Conservation (phyloP, 2,888 invertebrate species). For the Zaprionus bogoriensis region DNA sequence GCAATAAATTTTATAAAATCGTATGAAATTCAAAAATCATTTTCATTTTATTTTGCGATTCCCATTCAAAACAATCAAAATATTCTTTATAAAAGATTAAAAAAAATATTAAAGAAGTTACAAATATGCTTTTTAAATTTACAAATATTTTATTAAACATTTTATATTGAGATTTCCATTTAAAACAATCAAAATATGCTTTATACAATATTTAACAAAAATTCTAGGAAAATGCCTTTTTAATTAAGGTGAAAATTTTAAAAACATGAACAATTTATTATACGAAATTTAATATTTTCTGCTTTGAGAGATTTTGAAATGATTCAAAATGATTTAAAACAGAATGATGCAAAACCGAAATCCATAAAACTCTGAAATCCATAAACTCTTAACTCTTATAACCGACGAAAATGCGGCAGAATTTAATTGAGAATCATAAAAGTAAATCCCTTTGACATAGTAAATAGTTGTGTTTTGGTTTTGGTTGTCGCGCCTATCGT, state of each 20-base stretch:
- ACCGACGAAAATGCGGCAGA: too few relatives aligned
- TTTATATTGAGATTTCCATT: background rate
- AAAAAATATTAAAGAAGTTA: background rate
- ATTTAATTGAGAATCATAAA: too few relatives aligned
- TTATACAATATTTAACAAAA: background rate
- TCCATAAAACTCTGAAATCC: background rate
- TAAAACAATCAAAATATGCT: background rate
- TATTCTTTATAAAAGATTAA: background rate
- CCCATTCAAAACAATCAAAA: too few relatives aligned
- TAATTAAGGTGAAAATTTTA: background rate
- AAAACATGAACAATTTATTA: background rate
- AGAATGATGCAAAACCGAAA: background rate
- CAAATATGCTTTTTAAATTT: background rate
- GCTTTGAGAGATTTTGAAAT: background rate
- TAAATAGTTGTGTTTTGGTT: slow-evolving; percentile 37
- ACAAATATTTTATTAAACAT: background rate
- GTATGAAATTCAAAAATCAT: too few relatives aligned
- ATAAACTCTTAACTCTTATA: slow-evolving; percentile 15
- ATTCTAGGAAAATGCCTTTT: background rate
- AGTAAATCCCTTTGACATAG: too few relatives aligned
- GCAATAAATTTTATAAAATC: background rate
- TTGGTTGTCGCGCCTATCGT: slow-evolving; percentile 65
- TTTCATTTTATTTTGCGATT: too few relatives aligned
- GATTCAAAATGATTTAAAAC: background rate
- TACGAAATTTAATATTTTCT: background rate